Evolutionary conservation across 2,888 invertebrate species (phyloP).

Genomic region (Meganola albula): DNA sequence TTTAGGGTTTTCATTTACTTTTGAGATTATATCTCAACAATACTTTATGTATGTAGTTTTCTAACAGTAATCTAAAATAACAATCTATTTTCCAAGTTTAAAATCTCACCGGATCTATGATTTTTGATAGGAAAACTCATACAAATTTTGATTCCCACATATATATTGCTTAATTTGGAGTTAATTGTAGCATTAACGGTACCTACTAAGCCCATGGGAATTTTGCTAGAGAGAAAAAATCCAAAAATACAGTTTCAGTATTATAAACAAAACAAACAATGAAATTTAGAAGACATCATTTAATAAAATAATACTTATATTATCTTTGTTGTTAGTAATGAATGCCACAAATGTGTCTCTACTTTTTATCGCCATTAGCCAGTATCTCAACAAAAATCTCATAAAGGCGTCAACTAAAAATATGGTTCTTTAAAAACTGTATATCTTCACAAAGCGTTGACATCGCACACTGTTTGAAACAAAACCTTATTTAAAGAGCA

Average conservation of each 20-base stretch:
- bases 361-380: slow-evolving; percentile 17
- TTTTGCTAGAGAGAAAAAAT: slow-evolving; percentile 33
- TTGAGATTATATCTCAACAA: too few relatives aligned
- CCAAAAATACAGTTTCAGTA: slow-evolving; percentile 35
- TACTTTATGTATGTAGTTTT: too few relatives aligned
- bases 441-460: slow-evolving; percentile 19
- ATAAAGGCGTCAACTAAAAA: slow-evolving; percentile 12
- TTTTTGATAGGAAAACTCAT: slow-evolving; percentile 38
- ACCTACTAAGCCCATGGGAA: slow-evolving; percentile 56
- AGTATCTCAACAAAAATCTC: slow-evolving; percentile 11
- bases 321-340: slow-evolving; percentile 5
- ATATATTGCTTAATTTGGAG: slow-evolving; percentile 68
- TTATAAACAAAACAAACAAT: slow-evolving; percentile 49
- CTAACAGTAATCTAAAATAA: too few relatives aligned
- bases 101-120: slow-evolving; percentile 36
- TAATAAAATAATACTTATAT: too few relatives aligned
- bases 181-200: slow-evolving; percentile 58
- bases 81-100: slow-evolving; percentile 38
- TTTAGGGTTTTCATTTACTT: too few relatives aligned
- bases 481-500: slow-evolving; percentile 12
- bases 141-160: slow-evolving; percentile 61
- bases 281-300: slow-evolving; percentile 36
- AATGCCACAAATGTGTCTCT: slow-evolving; percentile 8
- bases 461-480: slow-evolving; percentile 16
- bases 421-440: slow-evolving; percentile 15